Evolutionary conservation across 1,140 invertebrate genomes (phyloP), one percentile per base, ranked within the genome.

Genomic region (Hydropsyche tenuis): DNA sequence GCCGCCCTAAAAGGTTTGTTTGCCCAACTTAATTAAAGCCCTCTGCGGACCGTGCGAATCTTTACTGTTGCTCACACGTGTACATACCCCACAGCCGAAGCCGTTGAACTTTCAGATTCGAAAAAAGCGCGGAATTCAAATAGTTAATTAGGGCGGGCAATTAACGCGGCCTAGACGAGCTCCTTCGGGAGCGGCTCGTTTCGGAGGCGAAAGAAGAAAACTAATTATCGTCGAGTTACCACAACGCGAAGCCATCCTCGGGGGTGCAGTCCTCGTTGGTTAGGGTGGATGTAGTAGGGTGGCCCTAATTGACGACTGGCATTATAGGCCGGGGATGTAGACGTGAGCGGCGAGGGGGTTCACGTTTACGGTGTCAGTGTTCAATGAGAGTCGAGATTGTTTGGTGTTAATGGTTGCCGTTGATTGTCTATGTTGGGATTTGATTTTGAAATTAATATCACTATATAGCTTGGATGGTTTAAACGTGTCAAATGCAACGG

Each of bases 1-100:
- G 14, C 45, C 45, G 14, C 23, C 43, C 23, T 68, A 48, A 48
- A 68, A 45, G 65, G 43, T 68, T 68, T 68, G 65, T 68, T 68
- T 68, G 45, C 20, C 27, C 42, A 48, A 68, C 65, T 68, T 68
- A 68, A 68, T 68, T 68, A 68, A 65, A 68, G 45, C 63, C 30
- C 9, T 37, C n/a, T n/a, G n/a, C n/a, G n/a, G n/a, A 20, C 2
- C 14, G 56, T 23, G 56, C 56, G 23, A 60, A 60, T 60, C 56
- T 60, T 60, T 60, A 11, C 56, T 0, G 22, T 9, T 18, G 16
- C 48, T 0, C 14, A 20, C n/a, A 1, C 25, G 23, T 20, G 56
- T 60, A 18, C 18, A 53, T 18, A 20, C 9, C 22, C 12, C 37
- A 43, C n/a, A n/a, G n/a, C n/a, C n/a, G n/a, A n/a, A n/a, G n/a